Base-by-base conservation (phyloP, 2,113 vertebrate genomes). In the Tympanuchus pallidicinctus region DNA sequence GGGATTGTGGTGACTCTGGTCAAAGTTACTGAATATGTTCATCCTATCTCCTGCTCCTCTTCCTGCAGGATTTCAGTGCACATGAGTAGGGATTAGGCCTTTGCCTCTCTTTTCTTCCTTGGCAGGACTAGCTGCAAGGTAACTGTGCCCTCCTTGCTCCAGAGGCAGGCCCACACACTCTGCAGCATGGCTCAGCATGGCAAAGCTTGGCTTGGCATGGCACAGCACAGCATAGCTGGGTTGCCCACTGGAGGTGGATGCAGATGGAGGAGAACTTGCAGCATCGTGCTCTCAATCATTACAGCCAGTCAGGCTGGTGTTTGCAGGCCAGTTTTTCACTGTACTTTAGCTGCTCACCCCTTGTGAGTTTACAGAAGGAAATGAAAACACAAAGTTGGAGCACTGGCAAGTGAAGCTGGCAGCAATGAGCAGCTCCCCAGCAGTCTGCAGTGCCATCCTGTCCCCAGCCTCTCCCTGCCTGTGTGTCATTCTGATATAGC, bases 391-490 rank as follows among this genome's bases (percentile, higher is more conserved):
- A 24, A 74, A 88, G 75, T 47, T 3, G 1, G 42, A 83, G 60
- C 0, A 2, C 74, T 82, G 84, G 73, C 81, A 90, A 84, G 66
- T 3, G 0, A 45, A 85, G 34, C 70, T 43, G 40, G 45, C 71
- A 42, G 71, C 13, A 67, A 24, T 43, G 50, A 91, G 85, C 89
- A 72, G 67, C 90, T 88, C 85, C 82, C 89, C 13, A 0, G 24
- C 45, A 42, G 45, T 73, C 85, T 91, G 82, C 71, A 77, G 75
- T 8, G 0, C n/a, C 0, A 0, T 91, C 79, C 90, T 88, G 89
- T 90, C 90, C 88, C 88, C 94, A 95, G 64, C 54, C 0, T 0
- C 66, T 0, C 0, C 0, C 0, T 79, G 82, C 48, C 80, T 22
- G 70, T 12, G 54, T 59, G 64, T 47, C 86, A 40, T 88, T 91